phyloP scores from a whole-genome alignment of 2,888 invertebrate genomes.

The Cephus rjabovi region DNA sequence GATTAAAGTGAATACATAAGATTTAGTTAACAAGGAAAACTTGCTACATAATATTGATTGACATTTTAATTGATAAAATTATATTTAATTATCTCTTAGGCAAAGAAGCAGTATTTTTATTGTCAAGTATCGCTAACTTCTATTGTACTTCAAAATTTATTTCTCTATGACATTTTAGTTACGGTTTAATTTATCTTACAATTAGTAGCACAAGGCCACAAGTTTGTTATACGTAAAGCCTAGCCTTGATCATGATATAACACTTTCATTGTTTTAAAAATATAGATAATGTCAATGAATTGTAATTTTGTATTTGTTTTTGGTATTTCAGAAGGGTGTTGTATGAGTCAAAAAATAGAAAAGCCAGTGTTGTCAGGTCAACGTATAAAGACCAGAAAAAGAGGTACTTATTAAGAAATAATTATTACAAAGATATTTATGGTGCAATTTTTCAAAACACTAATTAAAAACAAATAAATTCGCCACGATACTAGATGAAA shows the following conservation, averaged over 20 bases:
- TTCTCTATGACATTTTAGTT: not conserved
- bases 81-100: not conserved
- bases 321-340: conserved; percentile 83
- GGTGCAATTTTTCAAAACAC: not conserved
- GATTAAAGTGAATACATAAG: not conserved
- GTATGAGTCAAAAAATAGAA: conserved; percentile 99
- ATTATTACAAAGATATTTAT: not conserved
- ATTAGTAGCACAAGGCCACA: not conserved
- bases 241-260: not conserved
- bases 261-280: not conserved
- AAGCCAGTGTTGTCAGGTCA: conserved; percentile 99
- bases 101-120: not conserved
- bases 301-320: conserved; percentile 45
- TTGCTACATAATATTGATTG: not conserved
- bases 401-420: conserved; percentile 74
- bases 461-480: not conserved
- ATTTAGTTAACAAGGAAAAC: not conserved
- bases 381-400: conserved; percentile 99
- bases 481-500: conserved; percentile 84
- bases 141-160: not conserved
- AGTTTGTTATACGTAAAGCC: not conserved
- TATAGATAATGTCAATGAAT: not conserved
- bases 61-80: not conserved
- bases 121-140: not conserved
- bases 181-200: not conserved